Percentiles rank a stretch among this genome's conserved stretches.
These are phyloP conservation scores for Pandion haliaetus DNA, from an alignment of 2,113 vertebrate species.

Conservation along the genomic window DNA sequence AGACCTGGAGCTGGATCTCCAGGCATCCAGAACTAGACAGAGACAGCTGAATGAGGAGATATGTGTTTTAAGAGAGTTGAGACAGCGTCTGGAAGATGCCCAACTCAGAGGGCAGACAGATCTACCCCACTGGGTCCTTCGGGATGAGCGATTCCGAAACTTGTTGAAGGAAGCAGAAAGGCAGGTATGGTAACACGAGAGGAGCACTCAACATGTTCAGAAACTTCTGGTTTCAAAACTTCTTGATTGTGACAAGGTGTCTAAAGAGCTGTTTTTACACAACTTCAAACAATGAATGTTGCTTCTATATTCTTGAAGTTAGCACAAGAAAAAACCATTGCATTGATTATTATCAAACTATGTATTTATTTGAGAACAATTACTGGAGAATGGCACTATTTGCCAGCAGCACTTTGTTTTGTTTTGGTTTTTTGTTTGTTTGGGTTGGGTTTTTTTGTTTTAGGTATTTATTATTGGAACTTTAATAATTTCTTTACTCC, in stretches of 20 bases:
- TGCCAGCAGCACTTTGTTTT: neutral
- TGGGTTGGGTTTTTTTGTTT: neutral
- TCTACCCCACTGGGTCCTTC: constrained; percentile 89
- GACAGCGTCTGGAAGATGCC: constrained; percentile 90
- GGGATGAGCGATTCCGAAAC: constrained; percentile 89
- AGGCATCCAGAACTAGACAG: constrained; percentile 95
- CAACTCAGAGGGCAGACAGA: constrained; percentile 81
- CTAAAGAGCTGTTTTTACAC: neutral
- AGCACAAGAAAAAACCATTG: neutral
- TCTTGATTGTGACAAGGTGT: neutral
- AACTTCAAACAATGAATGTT: neutral
- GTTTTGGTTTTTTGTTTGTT: neutral
- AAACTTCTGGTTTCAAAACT: neutral
- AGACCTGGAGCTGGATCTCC: constrained; percentile 99
- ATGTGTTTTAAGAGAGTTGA: constrained; percentile 86
- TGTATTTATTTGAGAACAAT: neutral
- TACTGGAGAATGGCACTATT: neutral
- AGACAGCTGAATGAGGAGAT: constrained; percentile 95
- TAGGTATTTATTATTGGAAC: neutral
- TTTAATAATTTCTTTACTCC: neutral
- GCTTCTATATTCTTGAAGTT: neutral
- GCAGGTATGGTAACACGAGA: constrained; percentile 78
- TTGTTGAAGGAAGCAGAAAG: constrained; percentile 93
- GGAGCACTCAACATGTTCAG: neutral
- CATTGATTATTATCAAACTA: neutral